Evolutionary conservation across 2,113 vertebrate genomes (phyloP), one percentile per base, ranked within the genome.

Genomic region (Geococcyx californianus): DNA sequence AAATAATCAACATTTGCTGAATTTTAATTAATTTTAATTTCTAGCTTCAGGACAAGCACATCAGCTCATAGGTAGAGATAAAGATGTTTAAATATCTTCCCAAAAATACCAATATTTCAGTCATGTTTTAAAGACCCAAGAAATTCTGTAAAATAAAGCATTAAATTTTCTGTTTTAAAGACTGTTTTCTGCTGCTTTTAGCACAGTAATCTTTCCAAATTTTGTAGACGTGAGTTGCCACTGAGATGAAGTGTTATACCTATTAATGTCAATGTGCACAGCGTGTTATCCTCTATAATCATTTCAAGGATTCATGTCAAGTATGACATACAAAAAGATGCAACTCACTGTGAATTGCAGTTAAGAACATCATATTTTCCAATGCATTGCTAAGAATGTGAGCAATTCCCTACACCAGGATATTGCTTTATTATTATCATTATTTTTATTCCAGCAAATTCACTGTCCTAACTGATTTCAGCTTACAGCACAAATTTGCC

Each of bases 11-110:
- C 31, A 87, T 74, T 49, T 78, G 34, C 23, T 89, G 52, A 84
- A 64, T 73, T 95, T 93, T 90, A 84, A 82, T 95, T 88, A 8
- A 34, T 79, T 90, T 90, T 92, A 83, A 94, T 75, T 89, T 84
- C 42, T 55, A 89, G 64, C 56, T 96, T 67, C 55, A 76, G 68
- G 73, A 89, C 79, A 47, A 79, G 15, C 44, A 47, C 51, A 81
- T 79, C 66, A 94, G 82, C 67, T 89, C 51, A 76, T 12, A 87
- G 40, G 47, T 5, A 69, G 40, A 81, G 34, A 77, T 82, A 29
- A 94, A 93, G 72, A 85, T 87, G 56, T 63, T 90, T 66, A 83
- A 95, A 92, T 60, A 90, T 69, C 63, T 84, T 85, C 36, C 58
- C 55, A 74, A 78, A 89, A 89, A 5, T 33, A 93, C 49, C 78